Base-by-base conservation (phyloP, 1,140 invertebrate species). In the Papilio helenus region DNA sequence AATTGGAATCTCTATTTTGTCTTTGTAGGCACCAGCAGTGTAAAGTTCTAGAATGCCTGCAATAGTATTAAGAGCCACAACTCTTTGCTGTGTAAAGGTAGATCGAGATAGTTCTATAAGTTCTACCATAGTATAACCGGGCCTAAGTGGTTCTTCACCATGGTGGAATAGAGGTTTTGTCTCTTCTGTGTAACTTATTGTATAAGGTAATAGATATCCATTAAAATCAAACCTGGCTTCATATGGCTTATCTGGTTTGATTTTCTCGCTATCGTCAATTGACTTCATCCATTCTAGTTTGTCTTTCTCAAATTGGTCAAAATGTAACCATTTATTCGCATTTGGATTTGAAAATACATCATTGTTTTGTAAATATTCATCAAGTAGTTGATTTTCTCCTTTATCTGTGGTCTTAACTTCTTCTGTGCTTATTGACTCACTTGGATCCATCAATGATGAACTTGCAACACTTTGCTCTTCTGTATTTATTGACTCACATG, bases 51-150 rank as follows among this genome's bases (percentile, higher is more conserved):
- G 92, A 26, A 99, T 96, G 80, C 97, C 97, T 9, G 96, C 97
- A 29, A 99, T 92, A 0, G 97, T 97, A 44, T 96, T 96, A 46
- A 99, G 91, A 18, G 98, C 97, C 58, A 97, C 95, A 3, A 97
- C 96, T 84, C 97, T 96, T 91, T 99, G 98, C 86, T 98, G 98
- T 42, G 95, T 85, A 89, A 96, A 88, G 95, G 97, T 93, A 95
- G 96, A 95, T 88, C 96, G 95, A 76, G 84, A 94, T 3, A 99
- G 91, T 83, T 97, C 96, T 86, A 98, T 96, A 0, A 99, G 92
- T 95, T 99, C 98, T 84, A 97, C 97, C 2, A 99, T 87, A 2
- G 97, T 97, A 89, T 99, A 99, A 0, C 98, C 98, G 20, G 98
- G 97, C 86, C 98, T 96, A 85, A 98, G 97, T 29, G 98, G 97